phyloP scores from a whole-genome alignment of 64 coral and sea anemone species.

The Pocillopora damicornis region DNA sequence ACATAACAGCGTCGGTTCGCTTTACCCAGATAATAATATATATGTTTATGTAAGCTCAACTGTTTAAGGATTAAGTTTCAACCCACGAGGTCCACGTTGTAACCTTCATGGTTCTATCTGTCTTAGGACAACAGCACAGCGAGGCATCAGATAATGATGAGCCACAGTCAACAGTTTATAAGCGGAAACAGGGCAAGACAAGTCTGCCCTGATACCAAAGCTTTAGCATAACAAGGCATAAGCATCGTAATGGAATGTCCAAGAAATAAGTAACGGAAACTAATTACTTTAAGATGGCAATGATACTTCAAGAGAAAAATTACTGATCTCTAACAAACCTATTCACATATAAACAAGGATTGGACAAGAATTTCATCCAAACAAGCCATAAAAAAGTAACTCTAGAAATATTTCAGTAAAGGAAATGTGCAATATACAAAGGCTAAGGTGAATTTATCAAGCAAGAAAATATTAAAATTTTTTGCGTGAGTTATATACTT shows the following conservation, averaged over 20 bases:
- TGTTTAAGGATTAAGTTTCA: conserved; percentile 3
- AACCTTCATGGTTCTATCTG: neutral
- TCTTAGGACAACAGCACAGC: neutral
- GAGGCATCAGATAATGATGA: neutral
- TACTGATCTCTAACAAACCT: too few species aligned
- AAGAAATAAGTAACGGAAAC: too few species aligned
- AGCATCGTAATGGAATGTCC: too few species aligned
- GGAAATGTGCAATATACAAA: neutral
- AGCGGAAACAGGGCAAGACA: neutral
- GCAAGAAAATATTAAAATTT: neutral
- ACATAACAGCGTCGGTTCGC: too few species aligned
- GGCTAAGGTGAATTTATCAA: neutral
- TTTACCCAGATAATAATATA: neutral
- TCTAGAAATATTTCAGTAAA: neutral
- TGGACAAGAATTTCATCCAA: too few species aligned
- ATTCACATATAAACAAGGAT: too few species aligned
- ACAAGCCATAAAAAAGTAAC: too few species aligned
- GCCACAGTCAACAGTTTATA: neutral
- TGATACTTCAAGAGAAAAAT: too few species aligned
- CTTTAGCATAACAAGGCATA: too few species aligned
- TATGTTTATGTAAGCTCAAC: neutral
- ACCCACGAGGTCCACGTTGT: neutral
- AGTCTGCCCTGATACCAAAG: too few species aligned
- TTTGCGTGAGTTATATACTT: conserved; percentile 10
- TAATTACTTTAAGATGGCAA: too few species aligned